Evolutionary conservation across 2,113 vertebrate genomes (phyloP), one percentile per base, ranked within the genome.

Genomic region (Myotis lucifugus): DNA sequence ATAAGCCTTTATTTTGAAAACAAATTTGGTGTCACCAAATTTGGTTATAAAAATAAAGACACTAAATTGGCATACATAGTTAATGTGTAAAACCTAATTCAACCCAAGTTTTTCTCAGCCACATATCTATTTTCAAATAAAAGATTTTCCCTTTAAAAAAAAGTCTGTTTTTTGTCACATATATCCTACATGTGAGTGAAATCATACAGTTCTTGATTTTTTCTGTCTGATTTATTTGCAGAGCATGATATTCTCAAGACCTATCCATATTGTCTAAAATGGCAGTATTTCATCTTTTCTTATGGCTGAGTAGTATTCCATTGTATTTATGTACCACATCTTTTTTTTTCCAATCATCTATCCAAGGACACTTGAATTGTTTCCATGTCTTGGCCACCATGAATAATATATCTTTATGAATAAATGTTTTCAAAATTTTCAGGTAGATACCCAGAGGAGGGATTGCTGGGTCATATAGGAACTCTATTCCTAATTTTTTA

Each of bases 71-170:
- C 19, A 84, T 81, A 84, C 7, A 46, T 19, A 32, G 37, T 92
- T 83, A 66, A 76, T 34, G 9, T 91, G 27, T 78, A 89, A 95
- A 95, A 92, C 2, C 18, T 73, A 88, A 3, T 52, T 34, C 23
- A 84, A 85, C 4, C 21, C 50, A 76, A 40, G 78, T 86, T 83
- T 89, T 59, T 96, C 34, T 67, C 34, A 77, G 23, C 27, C 79
- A 19, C 29, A 29, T 56, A 77, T n/a, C n/a, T 89, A 64, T 64
- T 76, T 94, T 96, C 73, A 85, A 95, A 90, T 83, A 64, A 92
- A 91, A 61, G 5, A 17, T 90, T 73, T 91, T 87, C 23, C 5
- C 3, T 54, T 23, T 56, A 90, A 83, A 95, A 96, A 83, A 95
- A 96, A 46, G 79, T 70, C 37, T 73, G 21, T 59, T 73, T 73